Conservation (phyloP, 2,888 invertebrate genomes). For the Apotomis betuletana region DNA sequence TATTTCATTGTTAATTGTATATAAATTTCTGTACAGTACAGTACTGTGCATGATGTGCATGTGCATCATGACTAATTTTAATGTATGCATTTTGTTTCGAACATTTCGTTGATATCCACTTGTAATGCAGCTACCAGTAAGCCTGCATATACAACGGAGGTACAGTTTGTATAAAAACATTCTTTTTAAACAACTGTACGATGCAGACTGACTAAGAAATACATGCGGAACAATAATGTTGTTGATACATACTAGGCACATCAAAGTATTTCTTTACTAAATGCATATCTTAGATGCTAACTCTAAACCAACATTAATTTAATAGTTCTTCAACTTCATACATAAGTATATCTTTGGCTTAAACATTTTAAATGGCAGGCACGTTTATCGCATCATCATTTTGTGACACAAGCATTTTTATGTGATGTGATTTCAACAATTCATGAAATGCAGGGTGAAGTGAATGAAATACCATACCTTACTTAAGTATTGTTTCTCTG, state of each 20-base stretch:
- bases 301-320: slow-evolving; percentile 25
- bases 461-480: not conserved
- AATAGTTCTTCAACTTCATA: slow-evolving; percentile 24
- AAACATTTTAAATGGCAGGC: slow-evolving; percentile 31
- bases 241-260: slow-evolving; percentile 35
- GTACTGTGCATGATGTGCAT: too few relatives aligned
- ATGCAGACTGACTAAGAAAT: slow-evolving; percentile 9
- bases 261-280: slow-evolving; percentile 26
- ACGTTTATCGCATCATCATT: slow-evolving; percentile 29
- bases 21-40: slow-evolving; percentile 13
- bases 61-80: not conserved
- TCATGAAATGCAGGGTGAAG: not conserved
- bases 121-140: not conserved
- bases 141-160: too few relatives aligned
- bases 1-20: slow-evolving; percentile 12
- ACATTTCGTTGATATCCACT: not conserved
- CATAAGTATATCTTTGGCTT: slow-evolving; percentile 35
- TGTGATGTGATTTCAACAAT: not conserved
- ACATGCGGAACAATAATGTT: slow-evolving; percentile 4
- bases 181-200: not conserved
- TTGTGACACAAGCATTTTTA: slow-evolving; percentile 10
- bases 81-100: not conserved
- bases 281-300: slow-evolving; percentile 18
- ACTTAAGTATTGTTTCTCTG: not conserved
- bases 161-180: slow-evolving; percentile 6